Percentiles rank a stretch among this genome's conserved stretches.
These are phyloP conservation scores for Rhodinocichla rosea DNA, from an alignment of 2,113 vertebrate genomes.

Conservation along the genomic window DNA sequence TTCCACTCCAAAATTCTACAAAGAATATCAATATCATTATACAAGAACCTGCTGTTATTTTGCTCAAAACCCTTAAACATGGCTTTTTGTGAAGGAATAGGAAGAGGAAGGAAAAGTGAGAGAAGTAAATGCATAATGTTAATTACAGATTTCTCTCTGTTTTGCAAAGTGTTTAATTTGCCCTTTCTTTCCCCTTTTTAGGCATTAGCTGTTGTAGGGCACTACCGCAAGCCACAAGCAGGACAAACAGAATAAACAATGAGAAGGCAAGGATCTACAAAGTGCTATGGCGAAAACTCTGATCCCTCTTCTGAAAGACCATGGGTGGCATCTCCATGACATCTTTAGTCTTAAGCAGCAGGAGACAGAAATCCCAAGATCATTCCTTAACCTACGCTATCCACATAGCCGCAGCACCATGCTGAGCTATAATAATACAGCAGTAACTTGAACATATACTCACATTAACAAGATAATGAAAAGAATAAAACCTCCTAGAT, in stretches of 20 bases:
- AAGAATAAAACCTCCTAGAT: slow-evolving; percentile 56
- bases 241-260: not conserved
- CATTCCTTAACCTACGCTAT: slow-evolving; percentile 34
- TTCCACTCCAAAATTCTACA: not conserved
- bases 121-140: not conserved
- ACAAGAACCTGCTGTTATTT: not conserved
- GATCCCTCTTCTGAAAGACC: slow-evolving; percentile 40
- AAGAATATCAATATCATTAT: not conserved
- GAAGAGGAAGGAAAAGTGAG: not conserved
- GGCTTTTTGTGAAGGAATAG: not conserved
- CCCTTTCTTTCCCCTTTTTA: not conserved
- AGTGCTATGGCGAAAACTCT: not conserved
- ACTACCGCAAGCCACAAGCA: not conserved
- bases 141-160: not conserved
- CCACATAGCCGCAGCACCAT: slow-evolving; percentile 53
- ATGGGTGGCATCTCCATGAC: slow-evolving; percentile 59
- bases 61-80: not conserved
- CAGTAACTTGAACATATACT: slow-evolving; percentile 62
- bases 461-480: slow-evolving; percentile 65
- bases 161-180: not conserved
- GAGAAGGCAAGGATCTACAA: not conserved
- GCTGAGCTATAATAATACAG: slow-evolving; percentile 64
- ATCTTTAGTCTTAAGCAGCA: slow-evolving; percentile 63
- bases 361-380: slow-evolving; percentile 60
- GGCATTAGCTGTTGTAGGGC: not conserved